A percentile compares a stretch with the other conserved stretches of the same genome.
phyloP scores from a whole-genome alignment of 2,888 invertebrate genomes.

The Trichacis sp. region DNA sequence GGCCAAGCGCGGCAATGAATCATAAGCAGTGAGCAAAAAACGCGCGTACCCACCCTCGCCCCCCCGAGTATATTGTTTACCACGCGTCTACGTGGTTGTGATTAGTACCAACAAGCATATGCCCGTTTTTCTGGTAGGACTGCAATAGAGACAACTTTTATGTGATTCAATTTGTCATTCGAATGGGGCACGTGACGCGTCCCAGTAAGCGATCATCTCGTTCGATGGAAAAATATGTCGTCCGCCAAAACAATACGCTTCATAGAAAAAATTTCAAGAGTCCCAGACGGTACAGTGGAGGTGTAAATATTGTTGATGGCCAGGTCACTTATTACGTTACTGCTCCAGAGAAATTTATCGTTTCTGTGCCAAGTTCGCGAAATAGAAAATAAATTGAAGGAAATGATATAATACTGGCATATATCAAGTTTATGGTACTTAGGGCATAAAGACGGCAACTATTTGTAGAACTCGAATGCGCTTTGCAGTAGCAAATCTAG shows the following conservation, averaged over 20 bases:
- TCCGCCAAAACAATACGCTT: constrained; percentile 14
- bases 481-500: no score
- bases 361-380: constrained; percentile 10
- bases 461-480: no score
- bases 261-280: constrained; percentile 27
- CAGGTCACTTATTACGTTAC: not conserved
- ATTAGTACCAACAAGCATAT: constrained; percentile 30
- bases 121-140: constrained; percentile 13
- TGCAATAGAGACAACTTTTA: constrained; percentile 41
- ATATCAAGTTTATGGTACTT: not conserved
- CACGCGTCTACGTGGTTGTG: constrained; percentile 12
- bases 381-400: constrained; percentile 15
- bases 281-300: not conserved
- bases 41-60: constrained; percentile 4
- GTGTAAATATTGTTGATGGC: not conserved
- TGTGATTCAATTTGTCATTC: constrained; percentile 39
- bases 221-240: constrained; percentile 21
- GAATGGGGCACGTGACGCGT: constrained; percentile 22
- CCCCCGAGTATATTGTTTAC: constrained; percentile 32
- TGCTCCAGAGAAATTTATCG: not conserved
- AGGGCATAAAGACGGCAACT: no score
- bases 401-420: not conserved
- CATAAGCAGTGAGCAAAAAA: constrained; percentile 46
- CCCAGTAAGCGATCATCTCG: constrained; percentile 31
- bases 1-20: constrained; percentile 47